phyloP scores from a whole-genome alignment of 1,140 invertebrate species.

The Drosophila athabasca region DNA sequence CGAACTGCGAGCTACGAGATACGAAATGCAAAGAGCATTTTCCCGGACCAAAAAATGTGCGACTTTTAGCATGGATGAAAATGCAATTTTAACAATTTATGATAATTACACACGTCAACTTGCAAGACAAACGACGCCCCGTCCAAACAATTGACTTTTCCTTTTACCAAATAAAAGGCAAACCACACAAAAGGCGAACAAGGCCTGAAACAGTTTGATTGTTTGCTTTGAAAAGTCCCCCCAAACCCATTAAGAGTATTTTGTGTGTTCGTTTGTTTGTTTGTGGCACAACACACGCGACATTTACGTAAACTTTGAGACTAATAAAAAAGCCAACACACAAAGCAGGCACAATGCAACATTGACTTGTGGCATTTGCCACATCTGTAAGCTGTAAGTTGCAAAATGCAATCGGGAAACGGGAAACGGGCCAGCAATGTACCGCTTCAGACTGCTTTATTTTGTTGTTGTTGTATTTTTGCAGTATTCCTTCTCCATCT shows the following conservation, averaged over 20 bases:
- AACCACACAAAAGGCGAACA: neutral
- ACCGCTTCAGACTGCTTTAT: conserved; percentile 63
- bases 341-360: conserved; percentile 36
- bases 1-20: conserved; percentile 28
- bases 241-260: conserved; percentile 47
- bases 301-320: conserved; percentile 73
- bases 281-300: conserved; percentile 52
- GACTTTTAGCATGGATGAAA: conserved; percentile 76
- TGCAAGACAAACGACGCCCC: conserved; percentile 46
- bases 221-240: conserved; percentile 40
- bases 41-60: conserved; percentile 63
- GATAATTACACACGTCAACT: conserved; percentile 73
- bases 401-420: conserved; percentile 20
- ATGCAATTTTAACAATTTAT: conserved; percentile 78
- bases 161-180: conserved; percentile 50
- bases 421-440: conserved; percentile 58
- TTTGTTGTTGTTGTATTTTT: conserved; percentile 36
- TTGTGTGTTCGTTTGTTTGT: conserved; percentile 22
- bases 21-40: conserved; percentile 70
- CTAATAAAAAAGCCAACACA: conserved; percentile 20
- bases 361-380: conserved; percentile 53
- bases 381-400: conserved; percentile 27
- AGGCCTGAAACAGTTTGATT: conserved; percentile 50
- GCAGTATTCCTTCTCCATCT: conserved; percentile 42
- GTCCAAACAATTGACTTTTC: conserved; percentile 74